Conservation (phyloP, 1,140 invertebrate genomes). For the Periplaneta americana region DNA sequence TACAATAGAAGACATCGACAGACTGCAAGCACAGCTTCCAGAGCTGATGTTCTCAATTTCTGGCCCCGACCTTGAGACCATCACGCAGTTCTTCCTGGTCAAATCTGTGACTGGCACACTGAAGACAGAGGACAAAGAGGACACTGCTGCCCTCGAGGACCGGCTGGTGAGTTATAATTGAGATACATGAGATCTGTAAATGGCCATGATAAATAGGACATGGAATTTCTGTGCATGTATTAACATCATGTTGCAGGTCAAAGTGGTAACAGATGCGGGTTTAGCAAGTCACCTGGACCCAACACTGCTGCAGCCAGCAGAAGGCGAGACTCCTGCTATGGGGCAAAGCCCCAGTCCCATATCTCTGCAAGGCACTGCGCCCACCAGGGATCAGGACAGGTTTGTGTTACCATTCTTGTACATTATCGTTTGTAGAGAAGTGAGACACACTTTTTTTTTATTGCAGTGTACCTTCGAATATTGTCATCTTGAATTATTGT, state of each 20-base stretch:
- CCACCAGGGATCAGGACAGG: conserved; percentile 29
- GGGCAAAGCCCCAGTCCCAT: conserved; percentile 19
- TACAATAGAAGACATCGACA: conserved; percentile 57
- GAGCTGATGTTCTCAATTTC: conserved; percentile 50
- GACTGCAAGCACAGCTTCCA: conserved; percentile 56
- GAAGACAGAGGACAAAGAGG: conserved; percentile 32
- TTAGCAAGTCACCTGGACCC: conserved; percentile 35
- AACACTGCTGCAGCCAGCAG: conserved; percentile 33
- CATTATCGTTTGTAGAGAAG: not conserved
- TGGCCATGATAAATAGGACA: no score
- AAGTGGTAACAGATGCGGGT: conserved; percentile 36
- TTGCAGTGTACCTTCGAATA: no score
- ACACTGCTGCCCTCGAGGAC: not conserved
- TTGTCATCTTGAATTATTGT: no score
- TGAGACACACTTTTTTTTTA: no score
- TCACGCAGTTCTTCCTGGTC: conserved; percentile 62
- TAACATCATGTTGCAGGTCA: conserved; percentile 21
- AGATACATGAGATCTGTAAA: not conserved
- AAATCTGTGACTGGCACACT: conserved; percentile 1
- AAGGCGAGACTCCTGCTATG: conserved; percentile 31
- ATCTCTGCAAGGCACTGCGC: conserved; percentile 29
- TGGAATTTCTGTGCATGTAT: no score
- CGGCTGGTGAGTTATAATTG: not conserved
- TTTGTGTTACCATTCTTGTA: not conserved
- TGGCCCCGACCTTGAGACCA: conserved; percentile 54